Evolutionary conservation across 2,113 vertebrate genomes (phyloP), one percentile per base, ranked within the genome.

Genomic region (Atrichornis clamosus): DNA sequence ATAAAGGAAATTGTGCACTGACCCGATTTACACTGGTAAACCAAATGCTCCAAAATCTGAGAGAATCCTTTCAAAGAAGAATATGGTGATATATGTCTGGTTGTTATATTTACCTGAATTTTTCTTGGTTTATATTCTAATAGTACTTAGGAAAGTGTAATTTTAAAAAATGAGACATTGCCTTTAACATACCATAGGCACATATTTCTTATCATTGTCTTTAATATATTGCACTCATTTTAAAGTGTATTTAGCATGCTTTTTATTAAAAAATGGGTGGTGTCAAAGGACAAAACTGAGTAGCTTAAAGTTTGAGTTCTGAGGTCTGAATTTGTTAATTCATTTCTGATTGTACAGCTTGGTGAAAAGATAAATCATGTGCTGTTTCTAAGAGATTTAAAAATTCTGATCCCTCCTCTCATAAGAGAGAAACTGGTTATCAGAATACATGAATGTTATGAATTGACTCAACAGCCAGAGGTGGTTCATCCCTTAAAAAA

Each of bases 11-110:
- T 28, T 73, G 65, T 87, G 60, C 77, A 21, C 19, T 95, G 90
- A 89, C 90, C 95, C 91, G 87, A 73, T 92, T 92, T 42, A 81
- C 18, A 58, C 32, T 42, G 59, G 47, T 90, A 87, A 87, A 88
- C 13, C 30, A 94, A 58, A 73, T 84, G 86, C 49, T 84, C 90
- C 89, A 93, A 94, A 92, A 86, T 68, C 12, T 53, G 10, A 84
- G 42, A 90, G 46, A 80, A 55, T 77, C 15, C 22, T 87, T 79
- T 35, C 19, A 55, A 52, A 44, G 37, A 83, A 47, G 33, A 16
- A 3, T 56, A 6, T 3, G 8, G 30, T 62, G 26, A 42, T 60
- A 21, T 13, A 27, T 30, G 18, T 47, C 35, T 82, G 24, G 4
- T 75, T 86, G 19, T 73, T 92, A 60, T 56, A 16, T 67, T 89